These are phyloP conservation scores for Erpornis zantholeuca DNA, from an alignment of 2,113 vertebrate species.

Conservation along the genomic window DNA sequence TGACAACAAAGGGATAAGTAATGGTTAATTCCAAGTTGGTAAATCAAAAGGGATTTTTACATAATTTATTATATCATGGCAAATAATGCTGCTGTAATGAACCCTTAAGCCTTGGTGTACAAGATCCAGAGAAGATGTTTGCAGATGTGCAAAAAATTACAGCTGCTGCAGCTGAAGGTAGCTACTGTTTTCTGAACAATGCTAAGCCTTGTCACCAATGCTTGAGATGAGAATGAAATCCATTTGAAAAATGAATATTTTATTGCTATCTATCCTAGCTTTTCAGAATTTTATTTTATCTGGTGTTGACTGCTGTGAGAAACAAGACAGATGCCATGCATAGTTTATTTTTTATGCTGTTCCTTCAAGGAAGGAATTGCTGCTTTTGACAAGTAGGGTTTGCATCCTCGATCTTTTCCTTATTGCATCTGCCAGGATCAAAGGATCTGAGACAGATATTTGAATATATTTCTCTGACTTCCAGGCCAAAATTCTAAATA, in stretches of 20 bases:
- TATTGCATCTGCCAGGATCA: neutral
- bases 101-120: neutral
- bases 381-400: neutral
- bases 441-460: neutral
- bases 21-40: neutral
- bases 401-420: neutral
- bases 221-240: neutral
- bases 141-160: neutral
- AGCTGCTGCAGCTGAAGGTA: neutral
- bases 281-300: neutral
- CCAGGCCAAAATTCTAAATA: neutral
- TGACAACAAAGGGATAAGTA: neutral
- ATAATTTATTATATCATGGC: neutral
- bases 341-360: neutral
- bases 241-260: neutral
- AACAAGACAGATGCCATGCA: neutral
- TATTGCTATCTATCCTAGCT: neutral
- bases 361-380: neutral
- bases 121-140: neutral
- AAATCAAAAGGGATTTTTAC: neutral
- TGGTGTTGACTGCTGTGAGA: neutral
- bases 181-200: neutral
- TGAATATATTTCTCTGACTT: neutral
- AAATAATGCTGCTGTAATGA: neutral
- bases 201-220: neutral